Evolutionary conservation across 2,113 vertebrate species (phyloP).

Genomic region (Peucedramus taeniatus): DNA sequence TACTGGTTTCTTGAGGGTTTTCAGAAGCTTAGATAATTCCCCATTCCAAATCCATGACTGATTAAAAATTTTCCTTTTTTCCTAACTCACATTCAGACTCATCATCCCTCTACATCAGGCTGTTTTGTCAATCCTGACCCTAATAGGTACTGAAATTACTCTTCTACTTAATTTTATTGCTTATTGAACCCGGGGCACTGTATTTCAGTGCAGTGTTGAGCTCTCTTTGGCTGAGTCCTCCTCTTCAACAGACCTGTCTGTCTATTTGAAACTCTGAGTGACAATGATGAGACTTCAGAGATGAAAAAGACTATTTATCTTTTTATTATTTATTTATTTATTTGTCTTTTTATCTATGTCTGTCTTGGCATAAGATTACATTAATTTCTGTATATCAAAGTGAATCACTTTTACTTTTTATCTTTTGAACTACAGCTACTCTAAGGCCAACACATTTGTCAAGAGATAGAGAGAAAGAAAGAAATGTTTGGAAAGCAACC

Average conservation of each 20-base stretch:
- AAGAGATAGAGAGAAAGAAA: neutral
- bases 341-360: neutral
- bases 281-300: neutral
- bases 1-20: neutral
- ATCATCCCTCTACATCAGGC: neutral
- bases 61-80: neutral
- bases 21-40: neutral
- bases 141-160: neutral
- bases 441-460: neutral
- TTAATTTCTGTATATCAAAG: neutral
- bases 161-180: neutral
- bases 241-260: neutral
- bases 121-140: neutral
- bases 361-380: neutral
- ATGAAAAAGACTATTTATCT: neutral
- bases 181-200: neutral
- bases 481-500: neutral
- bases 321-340: neutral
- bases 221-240: neutral
- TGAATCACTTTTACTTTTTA: neutral
- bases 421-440: neutral
- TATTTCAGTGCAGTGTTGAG: neutral
- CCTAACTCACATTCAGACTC: neutral
- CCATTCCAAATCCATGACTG: neutral
- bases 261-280: neutral